Base-by-base conservation (phyloP, 1,140 invertebrate species). In the Drosophila lini region DNA sequence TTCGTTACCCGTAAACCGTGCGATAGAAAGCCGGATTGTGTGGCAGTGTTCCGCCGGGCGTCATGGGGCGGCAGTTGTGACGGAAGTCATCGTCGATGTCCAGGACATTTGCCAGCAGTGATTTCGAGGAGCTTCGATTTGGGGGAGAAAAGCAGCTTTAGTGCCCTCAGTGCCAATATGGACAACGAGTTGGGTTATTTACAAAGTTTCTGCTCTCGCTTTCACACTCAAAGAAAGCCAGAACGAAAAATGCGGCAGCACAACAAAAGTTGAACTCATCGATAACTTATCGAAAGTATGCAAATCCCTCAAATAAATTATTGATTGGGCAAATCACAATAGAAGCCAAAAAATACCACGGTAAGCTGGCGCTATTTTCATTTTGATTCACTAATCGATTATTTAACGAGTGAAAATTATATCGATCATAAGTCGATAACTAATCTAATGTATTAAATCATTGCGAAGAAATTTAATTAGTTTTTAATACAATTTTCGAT, bases 31-130 rank as follows among this genome's bases (percentile, higher is more conserved):
- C 91, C 78, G 85, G 86, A 80, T 93, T 92, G 75, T 91, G 91
- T 68, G 93, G 93, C 71, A 94, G 89, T 71, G 94, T 94, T 63
- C 93, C 94, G 69, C 91, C 92, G 41, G 92, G 92, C 50, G 91
- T 92, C 88, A 92, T 85, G 62, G 92, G 92, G 64, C 92, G 88
- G 73, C 91, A 92, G 71, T 92, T 92, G 90, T 95, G 95, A 48
- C 96, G 94, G 93, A 97, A 97, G 94, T 98, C 97, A 93, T 99
- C 98, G 93, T 99, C 97, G 92, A 97, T 96, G 93, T 98, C 97
- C 92, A 99, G 94, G 79, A 99, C 97, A 93, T 99, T 99, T 75
- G 98, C 98, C 84, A 99, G 94, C 62, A 99, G 94, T 86, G 97
- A 98, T 93, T 98, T 98, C 74, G 95, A 95, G 36, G 95, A 97